phyloP scores from a whole-genome alignment of 2,797 vertebrate species.

The Orestias chungarensis region DNA sequence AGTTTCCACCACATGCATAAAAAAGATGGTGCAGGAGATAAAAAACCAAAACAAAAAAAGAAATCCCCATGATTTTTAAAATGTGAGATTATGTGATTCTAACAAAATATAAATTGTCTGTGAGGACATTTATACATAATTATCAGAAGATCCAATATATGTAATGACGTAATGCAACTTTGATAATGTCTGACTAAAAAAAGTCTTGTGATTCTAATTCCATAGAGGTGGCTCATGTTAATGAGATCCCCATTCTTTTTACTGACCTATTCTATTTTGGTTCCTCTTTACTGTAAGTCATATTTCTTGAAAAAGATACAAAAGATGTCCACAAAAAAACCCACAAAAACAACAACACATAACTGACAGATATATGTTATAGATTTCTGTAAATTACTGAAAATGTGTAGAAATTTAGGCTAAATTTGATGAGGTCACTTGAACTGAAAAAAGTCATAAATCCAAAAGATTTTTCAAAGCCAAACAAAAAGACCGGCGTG shows the following conservation, averaged over 20 bases:
- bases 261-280: no score
- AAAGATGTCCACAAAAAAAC: background rate
- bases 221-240: slow-evolving; percentile 15
- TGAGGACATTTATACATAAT: no score
- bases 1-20: background rate
- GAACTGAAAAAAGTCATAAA: background rate
- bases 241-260: slow-evolving; percentile 27
- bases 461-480: background rate
- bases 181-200: background rate
- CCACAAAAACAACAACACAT: no score
- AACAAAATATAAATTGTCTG: no score
- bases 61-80: no score
- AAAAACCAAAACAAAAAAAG: no score
- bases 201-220: background rate
- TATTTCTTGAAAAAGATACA: slow-evolving; percentile 12
- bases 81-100: no score
- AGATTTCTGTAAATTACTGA: background rate
- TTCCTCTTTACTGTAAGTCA: slow-evolving; percentile 23
- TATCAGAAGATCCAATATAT: no score
- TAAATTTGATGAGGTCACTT: background rate
- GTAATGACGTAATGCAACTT: no score
- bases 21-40: background rate
- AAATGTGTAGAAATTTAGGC: background rate
- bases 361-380: no score
- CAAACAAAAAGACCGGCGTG: background rate